These are phyloP conservation scores for Enteromius viviparus DNA, from an alignment of 2,797 vertebrate species.

Conservation along the genomic window DNA sequence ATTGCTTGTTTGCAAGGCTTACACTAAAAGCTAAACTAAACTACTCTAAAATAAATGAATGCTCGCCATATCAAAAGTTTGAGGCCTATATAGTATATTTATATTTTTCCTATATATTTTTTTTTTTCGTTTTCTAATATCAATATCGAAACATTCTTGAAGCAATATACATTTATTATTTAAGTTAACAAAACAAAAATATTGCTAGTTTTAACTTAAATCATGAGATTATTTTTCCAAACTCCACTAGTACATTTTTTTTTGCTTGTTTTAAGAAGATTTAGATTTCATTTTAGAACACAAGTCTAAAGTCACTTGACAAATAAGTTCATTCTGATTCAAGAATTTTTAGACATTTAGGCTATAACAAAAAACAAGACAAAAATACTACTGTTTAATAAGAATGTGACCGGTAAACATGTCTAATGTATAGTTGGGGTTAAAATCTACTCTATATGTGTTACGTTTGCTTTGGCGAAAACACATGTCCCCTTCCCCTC, in stretches of 20 bases:
- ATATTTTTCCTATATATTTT: too few relatives aligned
- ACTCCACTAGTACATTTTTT: not conserved
- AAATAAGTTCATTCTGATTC: not conserved
- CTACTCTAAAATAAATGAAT: not conserved
- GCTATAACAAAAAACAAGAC: not conserved
- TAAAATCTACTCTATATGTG: not conserved
- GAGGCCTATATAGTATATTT: conserved; percentile 66
- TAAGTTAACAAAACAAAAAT: too few relatives aligned
- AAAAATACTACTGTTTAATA: conserved; percentile 28
- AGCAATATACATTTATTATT: not conserved
- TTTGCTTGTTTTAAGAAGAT: not conserved
- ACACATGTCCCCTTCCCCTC: conserved; percentile 27
- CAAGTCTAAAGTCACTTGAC: not conserved
- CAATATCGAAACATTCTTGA: not conserved
- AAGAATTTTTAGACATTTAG: not conserved
- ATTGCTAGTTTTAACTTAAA: too few relatives aligned
- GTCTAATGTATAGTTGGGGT: not conserved
- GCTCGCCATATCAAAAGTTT: not conserved
- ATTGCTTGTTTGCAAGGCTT: not conserved
- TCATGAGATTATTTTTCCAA: not conserved
- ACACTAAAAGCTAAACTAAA: not conserved
- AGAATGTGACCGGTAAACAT: conserved; percentile 10
- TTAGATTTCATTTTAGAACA: not conserved
- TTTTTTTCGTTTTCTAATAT: not conserved
- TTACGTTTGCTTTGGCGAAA: conserved; percentile 6